Conservation (phyloP, 2,113 vertebrate species). For the Silurus glanis region DNA sequence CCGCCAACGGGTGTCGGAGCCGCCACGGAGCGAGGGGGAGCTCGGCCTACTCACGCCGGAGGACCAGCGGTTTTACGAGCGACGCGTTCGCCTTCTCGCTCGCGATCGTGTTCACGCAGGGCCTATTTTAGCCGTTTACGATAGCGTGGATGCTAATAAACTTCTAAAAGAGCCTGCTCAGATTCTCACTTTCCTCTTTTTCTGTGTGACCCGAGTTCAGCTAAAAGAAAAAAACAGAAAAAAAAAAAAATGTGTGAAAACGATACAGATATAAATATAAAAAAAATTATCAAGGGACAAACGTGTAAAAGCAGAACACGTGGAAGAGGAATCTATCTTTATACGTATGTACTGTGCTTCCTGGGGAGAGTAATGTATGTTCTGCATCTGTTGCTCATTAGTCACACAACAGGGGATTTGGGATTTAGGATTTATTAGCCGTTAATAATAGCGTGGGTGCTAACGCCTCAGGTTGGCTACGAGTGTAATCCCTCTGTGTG, state of each 20-base stretch:
- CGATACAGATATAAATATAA: too few relatives aligned
- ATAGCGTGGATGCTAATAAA: conserved; percentile 27
- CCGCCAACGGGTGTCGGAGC: conserved; percentile 25
- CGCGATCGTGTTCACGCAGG: not conserved
- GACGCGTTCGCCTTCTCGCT: not conserved
- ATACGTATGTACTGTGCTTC: not conserved
- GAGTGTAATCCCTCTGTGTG: not conserved
- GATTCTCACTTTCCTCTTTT: not conserved
- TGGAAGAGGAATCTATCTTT: not conserved
- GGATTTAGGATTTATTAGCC: conserved; percentile 29
- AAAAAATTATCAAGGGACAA: not conserved
- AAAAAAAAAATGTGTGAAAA: not conserved
- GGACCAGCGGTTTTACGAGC: conserved; percentile 14
- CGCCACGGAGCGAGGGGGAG: conserved; percentile 9
- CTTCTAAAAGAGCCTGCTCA: conserved; percentile 1
- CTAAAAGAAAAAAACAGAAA: not conserved
- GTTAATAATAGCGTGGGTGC: conserved; percentile 25
- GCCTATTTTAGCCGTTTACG: conserved; percentile 30
- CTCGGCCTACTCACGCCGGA: not conserved
- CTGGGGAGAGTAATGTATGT: conserved; percentile 4
- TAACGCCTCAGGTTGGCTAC: conserved; percentile 15
- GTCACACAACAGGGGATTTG: conserved; percentile 24
- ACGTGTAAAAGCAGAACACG: not conserved
- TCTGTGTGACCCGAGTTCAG: not conserved
- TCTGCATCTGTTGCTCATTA: conserved; percentile 30